These are phyloP conservation scores for Aramus guarauna DNA, from an alignment of 2,113 vertebrate species.

Conservation along the genomic window DNA sequence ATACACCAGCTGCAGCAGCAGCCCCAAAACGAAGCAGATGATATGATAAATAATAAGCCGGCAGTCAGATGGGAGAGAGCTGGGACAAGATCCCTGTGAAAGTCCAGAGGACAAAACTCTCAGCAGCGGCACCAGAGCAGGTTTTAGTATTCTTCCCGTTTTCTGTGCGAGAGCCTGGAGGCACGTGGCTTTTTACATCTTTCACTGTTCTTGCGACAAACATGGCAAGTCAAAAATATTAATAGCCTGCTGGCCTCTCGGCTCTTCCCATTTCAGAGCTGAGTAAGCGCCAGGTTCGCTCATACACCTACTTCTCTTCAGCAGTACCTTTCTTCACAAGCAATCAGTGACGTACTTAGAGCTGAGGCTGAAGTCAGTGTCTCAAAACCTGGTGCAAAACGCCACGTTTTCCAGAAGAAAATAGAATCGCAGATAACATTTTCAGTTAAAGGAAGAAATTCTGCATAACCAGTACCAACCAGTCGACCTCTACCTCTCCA, in stretches of 20 bases:
- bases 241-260: neutral
- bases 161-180: constrained; percentile 11
- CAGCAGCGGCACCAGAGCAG: neutral
- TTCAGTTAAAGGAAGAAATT: neutral
- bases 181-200: neutral
- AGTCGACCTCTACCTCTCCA: neutral
- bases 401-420: neutral
- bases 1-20: neutral
- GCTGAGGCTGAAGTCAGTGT: neutral
- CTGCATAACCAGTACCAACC: neutral
- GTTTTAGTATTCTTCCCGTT: constrained; percentile 1
- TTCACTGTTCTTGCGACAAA: constrained; percentile 12
- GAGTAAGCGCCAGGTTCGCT: neutral
- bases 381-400: neutral
- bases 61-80: neutral
- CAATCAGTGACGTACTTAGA: neutral
- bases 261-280: neutral
- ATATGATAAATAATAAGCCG: neutral
- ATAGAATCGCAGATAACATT: neutral
- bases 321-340: neutral
- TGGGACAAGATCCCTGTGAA: neutral
- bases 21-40: neutral
- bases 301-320: neutral
- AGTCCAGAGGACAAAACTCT: neutral
- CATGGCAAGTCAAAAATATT: constrained; percentile 17